A percentile compares a stretch with the other conserved stretches of the same genome.
Conservation (phyloP, 1,140 invertebrate genomes). For the Tetranychus cinnabarinus region DNA sequence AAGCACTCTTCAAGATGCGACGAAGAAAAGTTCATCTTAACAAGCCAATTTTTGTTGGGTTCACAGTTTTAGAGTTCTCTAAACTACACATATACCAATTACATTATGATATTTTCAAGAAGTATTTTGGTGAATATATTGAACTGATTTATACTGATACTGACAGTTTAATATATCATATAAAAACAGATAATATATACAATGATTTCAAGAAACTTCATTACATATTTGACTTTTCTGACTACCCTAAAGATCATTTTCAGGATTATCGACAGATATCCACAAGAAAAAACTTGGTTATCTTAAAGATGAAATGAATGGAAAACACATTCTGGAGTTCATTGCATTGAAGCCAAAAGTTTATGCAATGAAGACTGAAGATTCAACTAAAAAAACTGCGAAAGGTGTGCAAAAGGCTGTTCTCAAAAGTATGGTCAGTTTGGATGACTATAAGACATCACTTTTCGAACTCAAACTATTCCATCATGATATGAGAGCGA, state of each 20-base stretch:
- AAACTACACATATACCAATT: constrained; percentile 18
- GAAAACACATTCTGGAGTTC: constrained; percentile 20
- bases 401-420: neutral
- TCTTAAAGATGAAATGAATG: neutral
- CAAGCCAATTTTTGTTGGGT: constrained; percentile 14
- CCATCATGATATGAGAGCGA: too few species aligned
- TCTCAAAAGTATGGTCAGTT: too few species aligned
- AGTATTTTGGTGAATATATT: constrained; percentile 16
- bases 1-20: constrained; percentile 12
- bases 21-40: constrained; percentile 12
- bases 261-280: neutral
- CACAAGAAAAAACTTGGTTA: neutral
- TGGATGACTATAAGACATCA: too few species aligned
- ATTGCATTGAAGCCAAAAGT: constrained; percentile 21
- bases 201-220: constrained; percentile 16
- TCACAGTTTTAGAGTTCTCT: constrained; percentile 13
- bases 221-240: too few species aligned
- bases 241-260: too few species aligned
- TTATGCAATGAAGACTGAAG: neutral
- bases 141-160: constrained; percentile 22
- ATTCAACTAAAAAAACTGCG: neutral
- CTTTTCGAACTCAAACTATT: too few species aligned
- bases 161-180: constrained; percentile 21
- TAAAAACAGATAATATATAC: constrained; percentile 22
- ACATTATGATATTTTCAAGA: constrained; percentile 16